phyloP scores from a whole-genome alignment of 2,888 invertebrate species.

The Conistra vaccinii region DNA sequence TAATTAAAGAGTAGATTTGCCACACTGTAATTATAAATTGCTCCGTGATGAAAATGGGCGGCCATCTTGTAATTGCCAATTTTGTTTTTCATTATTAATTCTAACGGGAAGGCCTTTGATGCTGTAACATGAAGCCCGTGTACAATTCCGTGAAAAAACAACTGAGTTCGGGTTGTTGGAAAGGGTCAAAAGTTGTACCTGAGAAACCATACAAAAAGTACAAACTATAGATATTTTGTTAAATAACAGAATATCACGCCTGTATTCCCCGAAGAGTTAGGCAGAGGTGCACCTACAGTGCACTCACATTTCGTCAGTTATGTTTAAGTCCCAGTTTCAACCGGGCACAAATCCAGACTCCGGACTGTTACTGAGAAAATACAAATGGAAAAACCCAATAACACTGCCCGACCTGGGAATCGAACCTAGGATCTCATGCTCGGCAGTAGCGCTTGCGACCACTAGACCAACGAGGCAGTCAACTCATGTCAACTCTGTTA shows the following conservation, averaged over 20 bases:
- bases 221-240: neutral
- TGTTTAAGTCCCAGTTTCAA: neutral
- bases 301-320: neutral
- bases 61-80: conserved; percentile 55
- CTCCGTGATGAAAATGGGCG: conserved; percentile 41
- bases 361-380: neutral
- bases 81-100: conserved; percentile 53
- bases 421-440: neutral
- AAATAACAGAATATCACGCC: neutral
- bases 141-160: neutral
- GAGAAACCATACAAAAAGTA: neutral
- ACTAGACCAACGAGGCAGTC: neutral
- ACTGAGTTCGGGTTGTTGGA: neutral
- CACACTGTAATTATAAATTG: conserved; percentile 53
- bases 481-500: neutral
- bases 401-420: neutral
- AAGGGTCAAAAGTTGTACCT: neutral
- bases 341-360: neutral
- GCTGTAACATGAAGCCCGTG: conserved; percentile 14
- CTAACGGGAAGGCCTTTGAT: conserved; percentile 42
- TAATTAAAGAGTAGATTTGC: conserved; percentile 48
- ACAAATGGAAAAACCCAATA: neutral
- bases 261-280: neutral
- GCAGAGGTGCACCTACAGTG: neutral
- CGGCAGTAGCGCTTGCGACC: neutral